Percentiles rank a stretch among this genome's conserved stretches.
Evolutionary conservation across 2,797 vertebrate genomes (phyloP).

Genomic region (Enteromius paludinosus): DNA sequence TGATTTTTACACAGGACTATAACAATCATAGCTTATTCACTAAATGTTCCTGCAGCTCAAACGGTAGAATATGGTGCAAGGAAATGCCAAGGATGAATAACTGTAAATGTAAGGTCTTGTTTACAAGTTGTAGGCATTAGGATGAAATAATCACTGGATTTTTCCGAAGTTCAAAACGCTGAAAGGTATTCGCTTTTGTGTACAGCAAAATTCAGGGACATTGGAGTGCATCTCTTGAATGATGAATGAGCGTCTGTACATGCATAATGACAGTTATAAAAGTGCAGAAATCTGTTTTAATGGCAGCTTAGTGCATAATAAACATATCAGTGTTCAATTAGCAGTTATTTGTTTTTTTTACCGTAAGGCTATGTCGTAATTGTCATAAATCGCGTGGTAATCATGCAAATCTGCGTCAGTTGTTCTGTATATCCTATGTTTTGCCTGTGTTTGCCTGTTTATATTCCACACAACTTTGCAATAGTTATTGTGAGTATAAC

Average conservation of each 20-base stretch:
- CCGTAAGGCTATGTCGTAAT: not conserved
- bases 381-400: not conserved
- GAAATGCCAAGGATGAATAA: not conserved
- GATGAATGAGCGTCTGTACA: not conserved
- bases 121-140: not conserved
- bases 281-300: not conserved
- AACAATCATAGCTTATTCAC: not conserved
- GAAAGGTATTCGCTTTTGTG: not conserved
- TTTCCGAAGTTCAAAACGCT: not conserved
- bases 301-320: not conserved
- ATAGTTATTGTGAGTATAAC: not conserved
- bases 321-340: constrained; percentile 1
- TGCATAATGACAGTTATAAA: constrained; percentile 12
- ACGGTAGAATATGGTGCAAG: not conserved
- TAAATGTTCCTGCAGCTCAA: not conserved
- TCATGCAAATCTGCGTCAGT: constrained; percentile 9
- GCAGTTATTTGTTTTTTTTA: not conserved
- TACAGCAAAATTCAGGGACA: not conserved
- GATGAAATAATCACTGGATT: not conserved
- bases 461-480: not conserved
- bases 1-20: not conserved
- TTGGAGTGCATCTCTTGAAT: not conserved
- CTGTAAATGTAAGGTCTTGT: too few relatives aligned
- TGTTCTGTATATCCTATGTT: not conserved
- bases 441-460: not conserved